Evolutionary conservation across 2,888 invertebrate species (phyloP).

Genomic region (Cancer borealis): DNA sequence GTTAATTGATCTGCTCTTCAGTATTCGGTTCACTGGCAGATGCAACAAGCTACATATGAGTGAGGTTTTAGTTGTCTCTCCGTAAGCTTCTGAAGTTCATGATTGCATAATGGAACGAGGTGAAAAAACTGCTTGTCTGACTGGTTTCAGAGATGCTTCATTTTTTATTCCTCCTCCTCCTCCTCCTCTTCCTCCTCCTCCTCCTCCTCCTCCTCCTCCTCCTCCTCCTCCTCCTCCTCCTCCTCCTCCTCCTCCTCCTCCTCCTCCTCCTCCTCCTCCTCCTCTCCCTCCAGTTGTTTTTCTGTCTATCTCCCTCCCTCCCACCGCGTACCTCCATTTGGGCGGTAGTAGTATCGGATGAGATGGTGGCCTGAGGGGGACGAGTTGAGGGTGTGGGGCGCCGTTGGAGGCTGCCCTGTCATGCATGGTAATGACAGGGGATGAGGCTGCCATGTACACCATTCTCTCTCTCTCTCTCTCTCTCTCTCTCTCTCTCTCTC

Average conservation of each 20-base stretch:
- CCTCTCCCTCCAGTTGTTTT: not conserved
- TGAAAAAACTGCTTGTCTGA: not conserved
- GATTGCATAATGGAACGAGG: not conserved
- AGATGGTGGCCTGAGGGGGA: not conserved
- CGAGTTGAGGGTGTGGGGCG: not conserved
- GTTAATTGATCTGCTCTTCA: not conserved
- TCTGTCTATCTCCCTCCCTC: not conserved
- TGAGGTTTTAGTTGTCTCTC: not conserved
- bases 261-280: not conserved
- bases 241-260: not conserved
- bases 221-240: not conserved
- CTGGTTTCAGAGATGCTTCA: not conserved
- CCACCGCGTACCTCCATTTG: too few species aligned
- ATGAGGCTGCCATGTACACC: not conserved
- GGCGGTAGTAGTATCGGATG: not conserved
- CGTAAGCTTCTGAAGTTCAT: not conserved
- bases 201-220: not conserved
- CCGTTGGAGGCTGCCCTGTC: constrained; percentile 29
- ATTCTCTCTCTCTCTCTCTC: not conserved
- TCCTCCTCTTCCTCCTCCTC: not conserved
- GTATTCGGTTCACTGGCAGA: not conserved
- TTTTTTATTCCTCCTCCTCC: not conserved
- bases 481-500: not conserved
- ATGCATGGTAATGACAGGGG: constrained; percentile 13
- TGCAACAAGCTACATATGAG: not conserved